Evolutionary conservation across 2,797 vertebrate genomes (phyloP).

Genomic region (Acipenser ruthenus): DNA sequence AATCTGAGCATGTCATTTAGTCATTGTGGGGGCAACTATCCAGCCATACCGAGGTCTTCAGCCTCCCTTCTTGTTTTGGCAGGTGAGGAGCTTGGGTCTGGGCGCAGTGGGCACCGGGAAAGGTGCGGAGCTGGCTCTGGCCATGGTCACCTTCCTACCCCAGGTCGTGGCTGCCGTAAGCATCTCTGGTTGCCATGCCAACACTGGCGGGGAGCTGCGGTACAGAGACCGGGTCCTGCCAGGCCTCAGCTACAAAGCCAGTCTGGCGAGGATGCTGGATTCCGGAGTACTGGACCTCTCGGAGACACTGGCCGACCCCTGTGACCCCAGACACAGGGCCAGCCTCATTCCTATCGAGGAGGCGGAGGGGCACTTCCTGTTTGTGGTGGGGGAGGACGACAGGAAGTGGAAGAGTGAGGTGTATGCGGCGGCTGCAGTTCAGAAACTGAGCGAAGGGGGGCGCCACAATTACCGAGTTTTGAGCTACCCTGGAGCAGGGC

Average conservation of each 20-base stretch:
- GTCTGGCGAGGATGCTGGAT: conserved; percentile 38
- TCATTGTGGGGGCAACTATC: no score
- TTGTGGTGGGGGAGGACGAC: conserved; percentile 49
- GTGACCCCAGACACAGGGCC: conserved; percentile 37
- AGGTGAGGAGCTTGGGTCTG: conserved; percentile 51
- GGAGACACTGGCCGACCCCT: conserved; percentile 46
- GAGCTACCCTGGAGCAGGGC: conserved; percentile 48
- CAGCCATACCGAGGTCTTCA: no score
- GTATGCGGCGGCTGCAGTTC: conserved; percentile 43
- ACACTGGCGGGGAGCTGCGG: conserved; percentile 43
- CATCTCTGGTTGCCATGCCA: conserved; percentile 48
- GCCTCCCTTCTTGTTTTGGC: conserved; percentile 8
- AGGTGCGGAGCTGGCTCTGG: conserved; percentile 51
- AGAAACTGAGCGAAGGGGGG: conserved; percentile 35
- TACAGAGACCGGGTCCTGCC: conserved; percentile 44
- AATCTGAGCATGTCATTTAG: no score
- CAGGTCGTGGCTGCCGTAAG: conserved; percentile 47
- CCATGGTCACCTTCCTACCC: conserved; percentile 53
- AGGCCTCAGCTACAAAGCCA: conserved; percentile 41
- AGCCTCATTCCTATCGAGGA: conserved; percentile 47
- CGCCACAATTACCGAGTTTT: conserved; percentile 49
- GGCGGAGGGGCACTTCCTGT: conserved; percentile 47
- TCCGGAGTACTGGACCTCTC: conserved; percentile 44
- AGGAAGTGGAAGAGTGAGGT: conserved; percentile 51
- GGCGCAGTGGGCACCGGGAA: conserved; percentile 54